Conservation (phyloP, 2,113 vertebrate genomes). For the Oenanthe melanoleuca region DNA sequence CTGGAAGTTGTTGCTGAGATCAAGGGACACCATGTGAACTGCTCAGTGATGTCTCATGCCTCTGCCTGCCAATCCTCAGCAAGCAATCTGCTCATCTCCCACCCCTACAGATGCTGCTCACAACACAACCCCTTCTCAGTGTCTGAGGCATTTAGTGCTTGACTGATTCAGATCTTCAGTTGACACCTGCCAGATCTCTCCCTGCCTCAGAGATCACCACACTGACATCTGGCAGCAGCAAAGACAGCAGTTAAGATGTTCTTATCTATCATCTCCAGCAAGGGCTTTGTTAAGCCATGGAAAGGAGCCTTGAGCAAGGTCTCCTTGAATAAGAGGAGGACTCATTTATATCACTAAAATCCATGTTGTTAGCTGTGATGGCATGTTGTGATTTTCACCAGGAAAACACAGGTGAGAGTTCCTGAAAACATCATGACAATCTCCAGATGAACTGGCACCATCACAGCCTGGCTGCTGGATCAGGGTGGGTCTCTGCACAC, state of each 20-base stretch:
- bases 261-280: not conserved
- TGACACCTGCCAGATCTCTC: conserved; percentile 3
- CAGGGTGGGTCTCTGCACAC: not conserved
- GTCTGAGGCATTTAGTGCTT: conserved; percentile 38
- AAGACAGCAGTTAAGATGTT: not conserved
- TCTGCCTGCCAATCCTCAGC: not conserved
- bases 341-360: not conserved
- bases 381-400: not conserved
- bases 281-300: not conserved
- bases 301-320: not conserved
- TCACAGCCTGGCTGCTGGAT: not conserved
- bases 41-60: not conserved
- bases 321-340: not conserved
- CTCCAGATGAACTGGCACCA: not conserved
- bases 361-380: not conserved
- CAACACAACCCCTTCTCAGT: not conserved
- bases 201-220: not conserved
- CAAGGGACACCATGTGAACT: not conserved
- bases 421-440: not conserved
- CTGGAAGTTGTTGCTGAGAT: not conserved
- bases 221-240: not conserved
- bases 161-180: conserved; percentile 26
- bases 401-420: not conserved
- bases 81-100: not conserved
- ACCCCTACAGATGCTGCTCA: not conserved